Percentiles rank a stretch among this genome's conserved stretches.
phyloP scores from a whole-genome alignment of 1,140 invertebrate species.

The Dendrolimus punctatus region DNA sequence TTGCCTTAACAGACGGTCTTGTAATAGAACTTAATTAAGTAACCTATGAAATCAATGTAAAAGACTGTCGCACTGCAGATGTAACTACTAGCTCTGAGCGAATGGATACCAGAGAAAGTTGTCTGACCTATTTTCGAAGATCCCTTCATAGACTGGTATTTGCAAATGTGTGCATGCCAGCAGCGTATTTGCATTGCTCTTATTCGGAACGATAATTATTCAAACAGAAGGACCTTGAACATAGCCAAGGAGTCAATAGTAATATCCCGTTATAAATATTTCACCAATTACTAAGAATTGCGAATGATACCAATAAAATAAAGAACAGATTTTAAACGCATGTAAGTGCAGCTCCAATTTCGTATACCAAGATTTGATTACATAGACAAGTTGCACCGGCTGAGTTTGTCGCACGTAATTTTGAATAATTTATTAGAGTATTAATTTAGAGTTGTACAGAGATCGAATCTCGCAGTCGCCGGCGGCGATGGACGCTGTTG shows the following conservation, averaged over 20 bases:
- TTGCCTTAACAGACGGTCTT: too few relatives aligned
- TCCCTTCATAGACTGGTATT: constrained; percentile 14
- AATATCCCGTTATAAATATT: too few relatives aligned
- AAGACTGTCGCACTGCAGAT: constrained; percentile 61
- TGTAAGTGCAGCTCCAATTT: too few relatives aligned
- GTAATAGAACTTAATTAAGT: constrained; percentile 4
- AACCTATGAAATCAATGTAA: constrained; percentile 54
- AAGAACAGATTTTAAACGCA: too few relatives aligned
- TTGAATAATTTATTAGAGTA: constrained; percentile 39
- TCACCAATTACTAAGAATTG: too few relatives aligned
- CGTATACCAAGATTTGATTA: too few relatives aligned
- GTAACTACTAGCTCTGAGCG: constrained; percentile 30
- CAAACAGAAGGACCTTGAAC: too few relatives aligned
- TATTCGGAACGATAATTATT: too few relatives aligned
- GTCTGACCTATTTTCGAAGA: constrained; percentile 28
- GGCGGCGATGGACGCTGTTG: constrained; percentile 44
- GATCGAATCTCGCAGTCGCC: constrained; percentile 42
- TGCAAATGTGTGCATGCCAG: constrained; percentile 4
- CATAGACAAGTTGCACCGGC: constrained; percentile 6
- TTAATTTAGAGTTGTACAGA: constrained; percentile 40
- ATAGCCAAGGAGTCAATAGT: too few relatives aligned
- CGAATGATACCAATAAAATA: too few relatives aligned
- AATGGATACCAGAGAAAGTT: constrained; percentile 32
- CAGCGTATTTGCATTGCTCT: too few relatives aligned
- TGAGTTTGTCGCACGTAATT: constrained; percentile 15